Base-by-base conservation (phyloP, 2,113 vertebrate genomes). In the Lampris incognitus region DNA sequence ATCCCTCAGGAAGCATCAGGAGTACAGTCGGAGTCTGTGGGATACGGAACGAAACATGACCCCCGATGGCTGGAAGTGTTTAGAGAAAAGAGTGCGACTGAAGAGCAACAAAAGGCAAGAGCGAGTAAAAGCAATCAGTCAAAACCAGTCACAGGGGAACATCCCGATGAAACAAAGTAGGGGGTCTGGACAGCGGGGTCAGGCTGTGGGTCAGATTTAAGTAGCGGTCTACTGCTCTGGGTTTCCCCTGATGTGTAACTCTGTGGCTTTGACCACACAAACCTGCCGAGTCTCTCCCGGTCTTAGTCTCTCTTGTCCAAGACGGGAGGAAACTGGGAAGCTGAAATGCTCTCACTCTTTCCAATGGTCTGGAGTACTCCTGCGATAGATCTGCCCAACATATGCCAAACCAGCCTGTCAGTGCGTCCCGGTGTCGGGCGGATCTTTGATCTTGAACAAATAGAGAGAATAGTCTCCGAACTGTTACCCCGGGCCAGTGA, bases 361-460 rank as follows among this genome's bases (percentile, higher is more conserved):
- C 81, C 78, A 72, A 3, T 54, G 67, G 82, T 82, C 80, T 72
- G 51, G 48, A 64, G 51, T 39, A 37, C 57, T 76, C 54, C 60
- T 73, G 49, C 79, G 69, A 73, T 69, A 76, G 85, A 82, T 48
- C 52, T 75, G 66, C 81, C 75, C 61, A 41, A 50, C 66, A 72
- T 70, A 79, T 72, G 76, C 83, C 78, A 76, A 69, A 74, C 61
- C 74, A 76, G 72, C 74, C 72, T 83, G 85, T 89, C 89, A 85
- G 52, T 41, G 76, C 78, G 66, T 66, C 76, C 70, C 86, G 90
- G 85, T 88, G 87, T 89, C 74, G 71, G 76, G 69, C 74, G 50
- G 87, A 91, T 87, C 89, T 91, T 90, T 90, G 87, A 90, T 89
- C 91, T 79, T 66, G 72, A 85, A 88, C 89, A 90, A 92, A 90